Evolutionary conservation across 2,113 vertebrate genomes (phyloP).

Genomic region (Urocolius indicus): DNA sequence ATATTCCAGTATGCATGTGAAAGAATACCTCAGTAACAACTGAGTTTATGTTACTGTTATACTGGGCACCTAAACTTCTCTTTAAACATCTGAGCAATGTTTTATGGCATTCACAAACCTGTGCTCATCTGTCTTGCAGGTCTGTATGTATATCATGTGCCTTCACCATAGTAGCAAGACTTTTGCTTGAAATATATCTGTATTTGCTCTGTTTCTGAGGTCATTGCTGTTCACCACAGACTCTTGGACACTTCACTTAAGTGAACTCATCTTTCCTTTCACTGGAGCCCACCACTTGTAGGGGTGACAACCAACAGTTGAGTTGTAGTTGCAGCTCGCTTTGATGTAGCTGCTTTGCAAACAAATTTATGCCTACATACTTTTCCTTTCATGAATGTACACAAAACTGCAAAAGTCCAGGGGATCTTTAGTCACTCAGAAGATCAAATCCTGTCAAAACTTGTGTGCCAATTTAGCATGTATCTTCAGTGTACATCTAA

Average conservation of each 20-base stretch:
- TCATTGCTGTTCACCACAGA: background rate
- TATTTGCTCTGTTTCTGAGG: background rate
- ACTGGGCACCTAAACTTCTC: background rate
- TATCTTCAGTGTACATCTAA: background rate
- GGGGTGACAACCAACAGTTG: fast-evolving
- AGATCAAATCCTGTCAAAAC: background rate
- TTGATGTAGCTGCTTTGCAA: background rate
- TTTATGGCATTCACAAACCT: background rate
- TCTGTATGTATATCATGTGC: fast-evolving
- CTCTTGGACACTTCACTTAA: background rate
- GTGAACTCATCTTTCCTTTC: background rate
- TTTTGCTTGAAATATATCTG: background rate
- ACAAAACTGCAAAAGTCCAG: background rate
- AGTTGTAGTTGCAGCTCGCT: background rate
- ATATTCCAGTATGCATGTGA: background rate
- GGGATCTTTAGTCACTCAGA: background rate
- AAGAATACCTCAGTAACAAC: background rate
- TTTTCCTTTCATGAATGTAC: background rate
- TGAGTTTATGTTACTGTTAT: background rate
- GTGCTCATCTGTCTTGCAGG: background rate
- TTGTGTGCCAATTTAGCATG: background rate
- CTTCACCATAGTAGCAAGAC: background rate
- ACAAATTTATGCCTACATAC: background rate
- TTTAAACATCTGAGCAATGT: background rate
- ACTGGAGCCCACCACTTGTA: background rate